These are phyloP conservation scores for Tuberolachnus salignus DNA, from an alignment of 2,888 invertebrate species.

Conservation along the genomic window DNA sequence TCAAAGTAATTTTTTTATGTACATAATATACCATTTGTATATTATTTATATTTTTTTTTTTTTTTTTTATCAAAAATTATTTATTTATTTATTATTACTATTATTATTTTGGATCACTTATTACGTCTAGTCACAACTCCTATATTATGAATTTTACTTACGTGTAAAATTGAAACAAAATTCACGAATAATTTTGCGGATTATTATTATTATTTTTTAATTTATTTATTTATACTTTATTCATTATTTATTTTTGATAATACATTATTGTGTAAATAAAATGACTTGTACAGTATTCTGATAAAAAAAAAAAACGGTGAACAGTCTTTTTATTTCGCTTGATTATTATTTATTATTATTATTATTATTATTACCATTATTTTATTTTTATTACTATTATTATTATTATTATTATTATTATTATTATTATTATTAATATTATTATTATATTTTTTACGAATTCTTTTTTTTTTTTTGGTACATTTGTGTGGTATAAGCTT, in stretches of 20 bases:
- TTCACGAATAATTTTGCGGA: conserved; percentile 51
- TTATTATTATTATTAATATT: conserved; percentile 31
- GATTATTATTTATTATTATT: conserved; percentile 34
- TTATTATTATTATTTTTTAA: conserved; percentile 51
- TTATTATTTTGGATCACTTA: conserved; percentile 53
- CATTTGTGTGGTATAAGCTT: conserved; percentile 53
- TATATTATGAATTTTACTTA: conserved; percentile 41
- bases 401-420: conserved; percentile 38
- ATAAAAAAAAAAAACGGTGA: conserved; percentile 54
- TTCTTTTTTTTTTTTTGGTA: conserved; percentile 41
- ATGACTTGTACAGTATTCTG: conserved; percentile 56
- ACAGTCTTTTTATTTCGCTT: conserved; percentile 56
- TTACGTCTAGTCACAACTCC: conserved; percentile 52
- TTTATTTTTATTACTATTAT: too few species aligned
- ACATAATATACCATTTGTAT: conserved; percentile 52
- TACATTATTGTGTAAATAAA: conserved; percentile 55
- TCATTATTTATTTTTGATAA: conserved; percentile 55
- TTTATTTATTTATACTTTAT: conserved; percentile 56
- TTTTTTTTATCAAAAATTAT: conserved; percentile 40
- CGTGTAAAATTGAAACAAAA: conserved; percentile 41
- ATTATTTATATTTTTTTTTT: conserved; percentile 32
- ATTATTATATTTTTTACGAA: conserved; percentile 39
- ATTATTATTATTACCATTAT: conserved; percentile 32
- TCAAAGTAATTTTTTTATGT: conserved; percentile 54
- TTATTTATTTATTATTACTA: conserved; percentile 44